Evolutionary conservation across 1,140 invertebrate genomes (phyloP).

Genomic region (Anoplolepis gracilipes): DNA sequence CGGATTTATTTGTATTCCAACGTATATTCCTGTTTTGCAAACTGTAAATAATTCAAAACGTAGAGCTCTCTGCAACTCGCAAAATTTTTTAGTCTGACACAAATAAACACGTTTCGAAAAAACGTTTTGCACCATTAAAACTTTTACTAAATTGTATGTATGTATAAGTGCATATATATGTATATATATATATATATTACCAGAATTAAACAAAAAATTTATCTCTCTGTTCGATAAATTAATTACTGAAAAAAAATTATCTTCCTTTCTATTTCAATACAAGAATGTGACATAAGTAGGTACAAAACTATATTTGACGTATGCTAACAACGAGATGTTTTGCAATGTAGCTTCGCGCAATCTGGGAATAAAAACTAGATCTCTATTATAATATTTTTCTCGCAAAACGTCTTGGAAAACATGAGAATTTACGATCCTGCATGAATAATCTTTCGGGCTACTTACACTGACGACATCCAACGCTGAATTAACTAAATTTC

Average conservation of each 20-base stretch:
- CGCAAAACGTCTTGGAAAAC: not conserved
- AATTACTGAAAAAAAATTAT: not conserved
- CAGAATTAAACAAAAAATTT: not conserved
- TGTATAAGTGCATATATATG: not conserved
- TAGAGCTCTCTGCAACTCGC: not conserved
- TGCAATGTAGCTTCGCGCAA: not conserved
- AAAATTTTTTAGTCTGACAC: not conserved
- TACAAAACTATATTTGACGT: constrained; percentile 54
- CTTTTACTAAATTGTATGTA: not conserved
- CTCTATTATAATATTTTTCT: not conserved
- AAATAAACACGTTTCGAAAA: constrained; percentile 12
- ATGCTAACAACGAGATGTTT: not conserved
- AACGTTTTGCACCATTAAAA: constrained; percentile 44
- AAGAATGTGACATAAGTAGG: not conserved
- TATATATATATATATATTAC: not conserved
- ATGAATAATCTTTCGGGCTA: not conserved
- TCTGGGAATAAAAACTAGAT: not conserved
- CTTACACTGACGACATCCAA: constrained; percentile 23
- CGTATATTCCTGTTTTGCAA: not conserved
- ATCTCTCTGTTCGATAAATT: not conserved
- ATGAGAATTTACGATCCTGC: constrained; percentile 22
- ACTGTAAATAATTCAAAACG: not conserved
- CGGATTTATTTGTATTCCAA: not conserved
- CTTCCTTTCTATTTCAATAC: not conserved
- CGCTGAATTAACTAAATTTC: not conserved